phyloP scores from a whole-genome alignment of 2,888 invertebrate species.

The Adela reaumurella region DNA sequence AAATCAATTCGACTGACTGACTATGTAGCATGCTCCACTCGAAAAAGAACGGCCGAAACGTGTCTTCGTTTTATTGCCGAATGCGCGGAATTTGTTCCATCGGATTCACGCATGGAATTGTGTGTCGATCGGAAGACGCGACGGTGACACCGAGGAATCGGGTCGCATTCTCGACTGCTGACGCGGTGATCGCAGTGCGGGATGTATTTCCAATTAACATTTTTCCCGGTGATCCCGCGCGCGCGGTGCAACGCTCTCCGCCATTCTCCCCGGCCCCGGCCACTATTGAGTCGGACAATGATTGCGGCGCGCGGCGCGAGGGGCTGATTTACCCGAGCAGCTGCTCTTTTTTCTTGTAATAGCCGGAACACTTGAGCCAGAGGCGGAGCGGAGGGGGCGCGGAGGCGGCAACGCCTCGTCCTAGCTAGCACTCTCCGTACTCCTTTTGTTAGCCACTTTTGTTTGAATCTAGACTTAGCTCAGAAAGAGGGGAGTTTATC shows the following conservation, averaged over 20 bases:
- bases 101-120: not conserved
- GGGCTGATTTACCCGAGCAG: slow-evolving; percentile 39
- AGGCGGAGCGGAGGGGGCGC: not conserved
- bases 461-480: not conserved
- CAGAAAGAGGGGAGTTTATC: too few relatives aligned
- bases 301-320: slow-evolving; percentile 25
- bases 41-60: too few relatives aligned
- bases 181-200: not conserved
- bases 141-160: not conserved
- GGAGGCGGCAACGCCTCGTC: not conserved
- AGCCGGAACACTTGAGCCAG: not conserved
- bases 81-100: not conserved
- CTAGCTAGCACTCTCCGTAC: not conserved
- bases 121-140: not conserved
- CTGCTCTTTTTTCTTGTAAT: slow-evolving; percentile 35
- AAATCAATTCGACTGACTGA: too few relatives aligned
- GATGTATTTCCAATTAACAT: not conserved
- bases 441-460: not conserved
- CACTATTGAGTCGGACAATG: slow-evolving; percentile 48
- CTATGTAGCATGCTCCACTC: too few relatives aligned
- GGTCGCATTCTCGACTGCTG: not conserved
- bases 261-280: slow-evolving; percentile 13
- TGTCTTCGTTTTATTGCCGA: not conserved
- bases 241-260: not conserved
- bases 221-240: not conserved